Percentiles rank a stretch among this genome's conserved stretches.
Evolutionary conservation across 2,113 vertebrate genomes (phyloP).

Genomic region (Empidonax traillii): DNA sequence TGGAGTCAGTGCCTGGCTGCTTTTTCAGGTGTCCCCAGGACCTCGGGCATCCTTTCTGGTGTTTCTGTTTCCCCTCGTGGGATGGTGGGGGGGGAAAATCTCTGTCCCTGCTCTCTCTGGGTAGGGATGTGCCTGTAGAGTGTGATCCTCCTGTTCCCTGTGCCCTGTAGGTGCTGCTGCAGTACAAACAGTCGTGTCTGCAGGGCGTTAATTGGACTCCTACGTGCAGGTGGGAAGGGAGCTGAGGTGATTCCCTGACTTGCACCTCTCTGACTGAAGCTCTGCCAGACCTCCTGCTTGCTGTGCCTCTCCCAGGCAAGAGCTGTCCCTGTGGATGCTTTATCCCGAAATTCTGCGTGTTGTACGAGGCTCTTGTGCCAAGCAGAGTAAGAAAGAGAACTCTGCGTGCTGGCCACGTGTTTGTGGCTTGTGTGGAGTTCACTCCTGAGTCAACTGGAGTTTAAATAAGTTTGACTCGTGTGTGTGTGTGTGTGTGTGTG

Average conservation of each 20-base stretch:
- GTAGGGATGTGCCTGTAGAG: not conserved
- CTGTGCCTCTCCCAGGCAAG: not conserved
- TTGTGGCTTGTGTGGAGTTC: not conserved
- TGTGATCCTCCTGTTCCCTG: not conserved
- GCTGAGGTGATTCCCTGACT: not conserved
- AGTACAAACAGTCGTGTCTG: not conserved
- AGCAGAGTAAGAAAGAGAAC: not conserved
- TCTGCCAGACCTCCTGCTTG: not conserved
- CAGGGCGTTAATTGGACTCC: accelerated
- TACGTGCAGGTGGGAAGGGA: accelerated
- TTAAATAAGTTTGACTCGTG: not conserved
- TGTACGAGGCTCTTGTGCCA: accelerated
- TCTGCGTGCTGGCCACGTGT: not conserved
- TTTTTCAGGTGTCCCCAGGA: not conserved
- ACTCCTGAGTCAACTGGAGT: not conserved
- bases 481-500: no score
- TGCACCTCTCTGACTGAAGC: not conserved
- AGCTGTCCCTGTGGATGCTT: not conserved
- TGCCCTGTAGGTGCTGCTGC: slow-evolving; percentile 30
- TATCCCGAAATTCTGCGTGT: not conserved
- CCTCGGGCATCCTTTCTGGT: not conserved
- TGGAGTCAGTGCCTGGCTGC: not conserved
- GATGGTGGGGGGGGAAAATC: not conserved
- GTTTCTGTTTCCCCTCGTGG: not conserved
- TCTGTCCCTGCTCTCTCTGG: not conserved